These are phyloP conservation scores for Amphiura filiformis DNA, from an alignment of 35 echinoderm and acorn worm species.

Conservation along the genomic window DNA sequence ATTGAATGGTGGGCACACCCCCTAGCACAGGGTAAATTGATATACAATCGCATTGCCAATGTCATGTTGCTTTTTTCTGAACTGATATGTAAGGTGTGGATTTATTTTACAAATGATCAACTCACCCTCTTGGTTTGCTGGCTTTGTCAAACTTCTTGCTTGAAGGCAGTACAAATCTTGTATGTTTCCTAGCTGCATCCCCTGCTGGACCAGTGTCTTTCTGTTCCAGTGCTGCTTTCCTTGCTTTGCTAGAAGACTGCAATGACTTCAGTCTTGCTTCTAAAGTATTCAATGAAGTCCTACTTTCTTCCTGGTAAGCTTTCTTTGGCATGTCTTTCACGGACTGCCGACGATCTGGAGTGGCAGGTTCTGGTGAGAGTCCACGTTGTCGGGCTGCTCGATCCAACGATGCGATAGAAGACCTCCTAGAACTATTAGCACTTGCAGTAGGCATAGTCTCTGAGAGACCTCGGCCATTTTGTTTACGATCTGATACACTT, in stretches of 20 bases:
- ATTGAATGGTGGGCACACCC: no score
- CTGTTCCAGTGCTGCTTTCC: slow-evolving; percentile 27
- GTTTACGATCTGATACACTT: no score
- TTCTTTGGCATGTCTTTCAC: slow-evolving; percentile 33
- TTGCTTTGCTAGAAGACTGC: slow-evolving; percentile 28
- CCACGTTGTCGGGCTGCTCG: background rate
- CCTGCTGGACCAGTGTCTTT: slow-evolving; percentile 28
- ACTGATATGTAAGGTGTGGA: background rate
- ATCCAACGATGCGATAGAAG: background rate
- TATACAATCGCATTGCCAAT: no score
- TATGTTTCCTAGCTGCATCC: slow-evolving; percentile 52
- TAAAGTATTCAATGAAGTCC: slow-evolving; percentile 65
- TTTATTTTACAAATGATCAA: background rate
- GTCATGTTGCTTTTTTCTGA: no score
- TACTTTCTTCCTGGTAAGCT: slow-evolving; percentile 40
- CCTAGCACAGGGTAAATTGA: no score
- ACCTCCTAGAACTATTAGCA: background rate
- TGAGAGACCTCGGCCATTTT: background rate
- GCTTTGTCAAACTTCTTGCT: slow-evolving; percentile 88
- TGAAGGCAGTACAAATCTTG: slow-evolving; percentile 80
- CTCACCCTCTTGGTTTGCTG: background rate
- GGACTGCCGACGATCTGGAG: background rate
- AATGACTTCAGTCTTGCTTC: slow-evolving; percentile 71
- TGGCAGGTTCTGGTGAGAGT: background rate
- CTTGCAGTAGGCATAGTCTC: background rate